Evolutionary conservation across 2,888 invertebrate species (phyloP).

Genomic region (Eilema caniola): DNA sequence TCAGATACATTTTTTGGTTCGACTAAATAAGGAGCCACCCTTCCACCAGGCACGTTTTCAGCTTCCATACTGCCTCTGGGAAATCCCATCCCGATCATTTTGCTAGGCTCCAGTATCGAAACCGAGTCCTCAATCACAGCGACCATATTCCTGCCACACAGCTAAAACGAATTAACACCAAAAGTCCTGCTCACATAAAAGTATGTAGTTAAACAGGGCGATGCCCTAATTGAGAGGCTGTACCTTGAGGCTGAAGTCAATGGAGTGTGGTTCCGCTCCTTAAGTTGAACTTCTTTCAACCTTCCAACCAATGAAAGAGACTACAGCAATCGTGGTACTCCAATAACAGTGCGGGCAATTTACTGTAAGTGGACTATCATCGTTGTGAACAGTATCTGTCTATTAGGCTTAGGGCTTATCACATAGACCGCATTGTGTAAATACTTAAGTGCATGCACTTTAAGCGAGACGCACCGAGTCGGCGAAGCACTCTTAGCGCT

Average conservation of each 20-base stretch:
- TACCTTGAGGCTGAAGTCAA: neutral
- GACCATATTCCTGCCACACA: no score
- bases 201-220: neutral
- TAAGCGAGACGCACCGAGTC: neutral
- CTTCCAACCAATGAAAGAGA: no score
- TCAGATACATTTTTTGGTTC: neutral
- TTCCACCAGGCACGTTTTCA: neutral
- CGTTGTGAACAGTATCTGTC: neutral
- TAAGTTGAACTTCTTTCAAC: neutral
- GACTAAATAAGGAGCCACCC: neutral
- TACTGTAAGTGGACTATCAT: neutral
- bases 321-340: neutral
- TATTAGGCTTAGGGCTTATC: neutral
- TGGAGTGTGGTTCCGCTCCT: neutral
- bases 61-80: neutral
- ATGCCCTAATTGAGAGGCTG: neutral
- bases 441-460: slow-evolving; percentile 13
- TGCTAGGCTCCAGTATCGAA: no score
- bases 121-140: neutral
- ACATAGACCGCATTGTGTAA: neutral
- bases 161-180: neutral
- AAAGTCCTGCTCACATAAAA: neutral
- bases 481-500: neutral
- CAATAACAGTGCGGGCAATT: neutral
- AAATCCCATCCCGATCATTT: no score